Evolutionary conservation across 2,113 vertebrate species (phyloP).

Genomic region (Otolemur garnettii): DNA sequence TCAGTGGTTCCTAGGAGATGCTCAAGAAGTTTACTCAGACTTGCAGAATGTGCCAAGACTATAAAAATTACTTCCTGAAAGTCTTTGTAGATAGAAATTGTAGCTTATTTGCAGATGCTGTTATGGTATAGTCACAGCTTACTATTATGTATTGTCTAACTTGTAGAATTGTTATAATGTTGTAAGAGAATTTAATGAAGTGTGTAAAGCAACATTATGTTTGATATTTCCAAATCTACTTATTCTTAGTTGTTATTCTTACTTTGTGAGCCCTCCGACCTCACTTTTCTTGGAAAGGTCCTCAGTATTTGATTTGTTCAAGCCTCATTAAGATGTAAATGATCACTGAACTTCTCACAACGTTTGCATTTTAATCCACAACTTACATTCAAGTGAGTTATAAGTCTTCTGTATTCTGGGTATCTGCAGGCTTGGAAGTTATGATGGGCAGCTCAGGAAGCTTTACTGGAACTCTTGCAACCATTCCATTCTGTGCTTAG

Average conservation of each 20-base stretch:
- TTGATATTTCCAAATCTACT: background rate
- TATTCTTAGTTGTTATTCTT: background rate
- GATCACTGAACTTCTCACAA: background rate
- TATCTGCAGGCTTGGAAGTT: background rate
- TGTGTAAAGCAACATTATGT: background rate
- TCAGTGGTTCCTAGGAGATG: background rate
- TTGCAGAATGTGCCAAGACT: background rate
- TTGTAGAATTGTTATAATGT: background rate
- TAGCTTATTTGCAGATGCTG: background rate
- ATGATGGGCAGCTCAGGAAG: background rate
- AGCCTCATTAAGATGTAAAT: background rate
- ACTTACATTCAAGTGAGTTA: background rate
- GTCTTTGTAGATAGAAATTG: background rate
- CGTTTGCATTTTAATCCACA: slow-evolving; percentile 28
- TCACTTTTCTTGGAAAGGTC: background rate
- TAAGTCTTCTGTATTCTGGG: background rate
- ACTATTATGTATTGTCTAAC: background rate
- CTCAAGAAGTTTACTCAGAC: background rate
- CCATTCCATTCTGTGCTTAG: background rate
- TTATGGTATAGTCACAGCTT: background rate
- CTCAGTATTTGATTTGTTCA: background rate
- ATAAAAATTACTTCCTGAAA: slow-evolving; percentile 24
- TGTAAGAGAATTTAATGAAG: slow-evolving; percentile 11
- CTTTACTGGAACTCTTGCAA: background rate
- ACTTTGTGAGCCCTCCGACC: background rate